Evolutionary conservation across 23 tunicate genomes (phyloP), one percentile per base, ranked within the genome.

Genomic region (Botrylloides violaceus): DNA sequence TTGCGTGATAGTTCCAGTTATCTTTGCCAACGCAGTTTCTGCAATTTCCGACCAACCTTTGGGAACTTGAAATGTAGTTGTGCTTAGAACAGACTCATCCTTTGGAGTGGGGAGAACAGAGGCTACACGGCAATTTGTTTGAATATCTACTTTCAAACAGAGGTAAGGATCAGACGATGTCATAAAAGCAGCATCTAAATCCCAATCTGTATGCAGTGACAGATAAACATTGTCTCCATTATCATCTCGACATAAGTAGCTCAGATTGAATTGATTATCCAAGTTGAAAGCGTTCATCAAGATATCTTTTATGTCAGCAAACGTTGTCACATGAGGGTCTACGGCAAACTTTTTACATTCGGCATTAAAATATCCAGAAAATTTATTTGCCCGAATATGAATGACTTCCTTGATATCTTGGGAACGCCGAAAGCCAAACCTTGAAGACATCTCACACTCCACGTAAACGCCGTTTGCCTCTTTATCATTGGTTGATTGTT

Each of bases 141-240:
- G 35, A 7, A 43, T 43, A 58, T 47, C 27, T 2, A 90, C 90
- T 39, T 90, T 90, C 29, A 90, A 59, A 31, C 81, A 37, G 6
- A 90, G 71, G 75, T 82, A 65, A 1, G 97, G 97, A 49, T 90
- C 97, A 20, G 97, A 90, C n/a, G 97, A 90, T 3, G 97, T 90
- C 75, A 90, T 49, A 38, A 90, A 90, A 32, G 97, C 97, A 2
- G 97, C 97, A 70, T 90, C 97, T 68, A 90, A 64, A 56, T 90
- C 97, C 97, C 97, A 90, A n/a, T 90, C 97, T 5, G 97, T 90
- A n/a, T 77, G 90, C 85, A 90, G 76, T 2, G 97, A 74, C 21
- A 90, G 79, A 70, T 77, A 90, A 27, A 90, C 74, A 56, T 79
- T 83, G 24, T 90, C 97, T 22, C 97, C 97, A 49, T 65, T 81